These are phyloP conservation scores for Druon quercuslanigerum DNA, from an alignment of 1,140 invertebrate species.

Conservation along the genomic window DNA sequence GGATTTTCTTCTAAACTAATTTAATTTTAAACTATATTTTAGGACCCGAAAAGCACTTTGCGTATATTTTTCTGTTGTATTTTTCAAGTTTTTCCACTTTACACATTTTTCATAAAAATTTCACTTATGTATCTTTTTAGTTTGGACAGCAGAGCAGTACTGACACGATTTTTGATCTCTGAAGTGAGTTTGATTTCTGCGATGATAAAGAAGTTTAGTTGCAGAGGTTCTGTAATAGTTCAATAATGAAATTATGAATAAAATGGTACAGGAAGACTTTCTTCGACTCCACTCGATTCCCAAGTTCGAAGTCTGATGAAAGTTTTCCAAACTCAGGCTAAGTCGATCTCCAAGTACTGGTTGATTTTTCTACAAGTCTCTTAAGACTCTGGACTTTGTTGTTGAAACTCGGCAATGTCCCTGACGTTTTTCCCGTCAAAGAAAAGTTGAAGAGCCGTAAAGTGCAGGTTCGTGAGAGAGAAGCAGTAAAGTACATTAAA, in stretches of 20 bases:
- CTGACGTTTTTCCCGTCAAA: conserved; percentile 25
- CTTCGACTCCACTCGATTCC: neutral
- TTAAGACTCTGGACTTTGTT: conserved; percentile 17
- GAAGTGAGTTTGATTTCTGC: no score
- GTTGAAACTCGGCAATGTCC: conserved; percentile 21
- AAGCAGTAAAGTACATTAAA: conserved; percentile 22
- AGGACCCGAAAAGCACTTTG: no score
- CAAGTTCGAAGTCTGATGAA: neutral
- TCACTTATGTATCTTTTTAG: no score
- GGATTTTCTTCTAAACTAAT: no score
- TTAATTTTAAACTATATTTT: no score
- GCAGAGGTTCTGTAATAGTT: neutral
- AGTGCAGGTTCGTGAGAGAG: neutral
- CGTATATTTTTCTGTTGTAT: no score
- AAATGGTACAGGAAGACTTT: neutral
- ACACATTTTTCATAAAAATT: no score
- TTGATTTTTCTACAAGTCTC: conserved; percentile 22
- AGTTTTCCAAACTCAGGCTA: conserved; percentile 2
- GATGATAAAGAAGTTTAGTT: neutral
- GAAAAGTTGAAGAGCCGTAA: conserved; percentile 29
- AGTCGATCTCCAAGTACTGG: neutral
- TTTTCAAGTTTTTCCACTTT: no score
- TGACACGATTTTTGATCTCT: no score
- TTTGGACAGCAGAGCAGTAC: no score
- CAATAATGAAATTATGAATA: neutral